Conservation (phyloP, 2,113 vertebrate genomes). For the Callithrix jacchus region DNA sequence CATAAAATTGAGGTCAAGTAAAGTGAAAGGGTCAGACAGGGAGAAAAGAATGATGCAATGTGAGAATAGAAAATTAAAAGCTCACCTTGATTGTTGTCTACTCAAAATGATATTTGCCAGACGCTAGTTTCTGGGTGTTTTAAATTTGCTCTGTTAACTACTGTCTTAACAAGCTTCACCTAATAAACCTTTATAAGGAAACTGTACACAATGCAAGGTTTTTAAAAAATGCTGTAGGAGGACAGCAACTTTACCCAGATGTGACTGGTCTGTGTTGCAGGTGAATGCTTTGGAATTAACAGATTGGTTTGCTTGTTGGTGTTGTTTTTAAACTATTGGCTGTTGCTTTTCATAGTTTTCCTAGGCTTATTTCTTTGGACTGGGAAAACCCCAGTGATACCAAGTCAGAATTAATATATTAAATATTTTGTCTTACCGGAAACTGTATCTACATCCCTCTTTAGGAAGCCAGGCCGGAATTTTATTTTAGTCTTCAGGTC, state of each 20-base stretch:
- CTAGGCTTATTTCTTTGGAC: conserved; percentile 3
- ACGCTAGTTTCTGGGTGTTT: background rate
- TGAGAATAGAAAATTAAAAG: background rate
- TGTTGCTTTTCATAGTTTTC: conserved; percentile 17
- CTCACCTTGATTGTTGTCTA: background rate
- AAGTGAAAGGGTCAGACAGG: background rate
- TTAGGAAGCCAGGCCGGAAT: background rate
- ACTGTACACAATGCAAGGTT: background rate
- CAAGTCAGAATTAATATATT: conserved; percentile 9
- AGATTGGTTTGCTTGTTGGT: background rate
- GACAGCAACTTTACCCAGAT: background rate
- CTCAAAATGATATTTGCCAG: background rate
- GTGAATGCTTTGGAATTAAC: background rate
- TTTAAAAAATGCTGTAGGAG: background rate
- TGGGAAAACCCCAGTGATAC: background rate
- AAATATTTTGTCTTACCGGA: background rate
- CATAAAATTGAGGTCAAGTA: background rate
- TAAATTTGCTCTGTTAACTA: background rate
- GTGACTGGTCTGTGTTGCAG: background rate
- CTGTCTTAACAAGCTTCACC: background rate
- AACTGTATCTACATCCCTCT: background rate
- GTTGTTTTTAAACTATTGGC: background rate
- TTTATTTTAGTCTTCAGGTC: conserved; percentile 21
- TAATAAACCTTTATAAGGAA: background rate
- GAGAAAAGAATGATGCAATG: background rate